Conservation (phyloP, 2,797 vertebrate species). For the Onychomys arenicola region DNA sequence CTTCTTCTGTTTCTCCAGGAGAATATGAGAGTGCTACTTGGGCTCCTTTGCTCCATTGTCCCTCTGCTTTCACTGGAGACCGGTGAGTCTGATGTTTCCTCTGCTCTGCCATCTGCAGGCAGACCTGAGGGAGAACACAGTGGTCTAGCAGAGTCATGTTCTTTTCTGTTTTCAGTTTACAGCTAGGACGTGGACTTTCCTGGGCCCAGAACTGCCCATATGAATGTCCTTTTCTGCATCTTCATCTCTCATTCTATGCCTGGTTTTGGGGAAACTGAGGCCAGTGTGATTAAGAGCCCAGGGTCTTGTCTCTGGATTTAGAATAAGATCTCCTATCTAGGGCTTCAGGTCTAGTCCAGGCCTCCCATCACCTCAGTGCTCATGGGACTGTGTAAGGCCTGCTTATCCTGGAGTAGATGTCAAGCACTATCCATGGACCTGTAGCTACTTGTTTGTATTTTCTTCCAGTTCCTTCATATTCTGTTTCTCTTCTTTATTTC, state of each 20-base stretch:
- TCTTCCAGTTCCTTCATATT: neutral
- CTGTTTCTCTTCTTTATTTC: neutral
- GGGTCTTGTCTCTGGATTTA: neutral
- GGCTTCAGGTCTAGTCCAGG: neutral
- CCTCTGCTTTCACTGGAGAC: slow-evolving; percentile 75
- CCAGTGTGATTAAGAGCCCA: neutral
- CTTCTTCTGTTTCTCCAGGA: slow-evolving; percentile 69
- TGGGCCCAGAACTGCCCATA: neutral
- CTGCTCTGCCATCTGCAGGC: neutral
- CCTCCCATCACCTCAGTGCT: neutral
- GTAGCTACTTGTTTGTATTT: neutral
- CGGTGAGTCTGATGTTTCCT: slow-evolving; percentile 84
- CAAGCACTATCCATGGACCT: neutral
- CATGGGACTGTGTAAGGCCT: neutral
- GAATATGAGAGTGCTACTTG: slow-evolving; percentile 84
- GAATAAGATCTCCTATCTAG: neutral
- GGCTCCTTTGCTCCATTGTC: slow-evolving; percentile 71
- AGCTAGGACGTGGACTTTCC: neutral
- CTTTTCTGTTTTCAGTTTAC: neutral
- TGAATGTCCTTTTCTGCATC: neutral
- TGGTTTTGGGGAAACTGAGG: neutral
- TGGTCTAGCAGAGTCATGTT: neutral
- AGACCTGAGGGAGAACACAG: neutral
- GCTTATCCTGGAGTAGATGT: neutral
- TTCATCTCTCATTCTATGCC: neutral